Percentiles rank a stretch among this genome's conserved stretches.
Evolutionary conservation across 2,113 vertebrate genomes (phyloP).

Genomic region (Thalassoma bifasciatum): DNA sequence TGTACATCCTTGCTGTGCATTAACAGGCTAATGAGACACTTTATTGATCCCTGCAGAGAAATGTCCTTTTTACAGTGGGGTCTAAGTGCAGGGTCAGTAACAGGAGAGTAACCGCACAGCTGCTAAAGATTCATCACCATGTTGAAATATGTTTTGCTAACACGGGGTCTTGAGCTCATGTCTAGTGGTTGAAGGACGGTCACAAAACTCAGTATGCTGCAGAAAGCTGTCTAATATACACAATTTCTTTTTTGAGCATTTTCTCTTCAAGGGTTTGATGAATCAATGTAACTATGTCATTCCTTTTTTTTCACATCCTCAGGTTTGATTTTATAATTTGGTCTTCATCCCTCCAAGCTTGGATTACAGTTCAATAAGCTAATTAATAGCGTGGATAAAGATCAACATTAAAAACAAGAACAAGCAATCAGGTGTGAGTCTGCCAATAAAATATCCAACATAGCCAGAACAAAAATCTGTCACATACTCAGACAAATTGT

Average conservation of each 20-base stretch:
- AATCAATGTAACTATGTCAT: not conserved
- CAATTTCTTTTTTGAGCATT: no score
- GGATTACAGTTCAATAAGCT: not conserved
- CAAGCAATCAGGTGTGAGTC: no score
- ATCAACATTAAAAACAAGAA: not conserved
- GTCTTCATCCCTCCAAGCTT: no score
- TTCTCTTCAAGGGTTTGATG: no score
- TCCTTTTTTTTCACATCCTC: no score
- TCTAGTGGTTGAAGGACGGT: conserved; percentile 42
- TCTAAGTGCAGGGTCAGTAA: conserved; percentile 67
- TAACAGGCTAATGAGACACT: conserved; percentile 70
- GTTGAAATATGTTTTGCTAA: conserved; percentile 55
- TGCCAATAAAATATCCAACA: not conserved
- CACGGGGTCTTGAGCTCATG: conserved; percentile 1
- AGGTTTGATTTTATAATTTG: not conserved
- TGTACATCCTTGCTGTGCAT: conserved; percentile 66
- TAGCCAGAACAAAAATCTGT: not conserved
- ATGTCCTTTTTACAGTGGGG: conserved; percentile 58
- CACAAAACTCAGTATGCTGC: conserved; percentile 15
- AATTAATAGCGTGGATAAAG: not conserved
- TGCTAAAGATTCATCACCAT: conserved; percentile 46
- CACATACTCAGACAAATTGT: not conserved
- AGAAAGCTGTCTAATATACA: not conserved
- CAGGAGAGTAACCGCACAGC: conserved; percentile 33
- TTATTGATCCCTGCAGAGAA: conserved; percentile 74